Evolutionary conservation across 2,113 vertebrate genomes (phyloP).

Genomic region (Poecile atricapillus): DNA sequence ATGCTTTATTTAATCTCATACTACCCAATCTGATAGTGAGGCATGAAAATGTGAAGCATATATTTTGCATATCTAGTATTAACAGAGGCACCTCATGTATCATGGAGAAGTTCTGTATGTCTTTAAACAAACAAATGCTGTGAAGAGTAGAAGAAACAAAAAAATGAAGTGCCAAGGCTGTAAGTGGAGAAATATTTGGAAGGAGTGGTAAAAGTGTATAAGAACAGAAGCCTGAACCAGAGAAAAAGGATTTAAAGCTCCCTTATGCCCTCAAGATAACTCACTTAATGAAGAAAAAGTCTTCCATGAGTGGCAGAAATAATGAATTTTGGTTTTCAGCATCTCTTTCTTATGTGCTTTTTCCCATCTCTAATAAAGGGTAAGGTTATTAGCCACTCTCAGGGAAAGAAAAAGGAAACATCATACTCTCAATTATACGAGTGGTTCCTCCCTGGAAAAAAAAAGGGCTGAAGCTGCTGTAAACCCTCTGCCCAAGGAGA

Average conservation of each 20-base stretch:
- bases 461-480: not conserved
- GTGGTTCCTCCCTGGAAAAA: not conserved
- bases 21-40: not conserved
- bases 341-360: constrained; percentile 17
- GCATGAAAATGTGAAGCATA: not conserved
- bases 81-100: not conserved
- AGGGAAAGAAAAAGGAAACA: not conserved
- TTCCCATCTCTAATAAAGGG: constrained; percentile 19
- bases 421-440: not conserved
- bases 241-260: constrained; percentile 27
- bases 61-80: not conserved
- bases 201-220: not conserved
- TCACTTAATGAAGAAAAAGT: constrained; percentile 6
- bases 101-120: not conserved
- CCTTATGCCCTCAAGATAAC: constrained; percentile 3
- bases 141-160: not conserved
- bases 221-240: not conserved
- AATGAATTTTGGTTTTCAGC: constrained; percentile 41
- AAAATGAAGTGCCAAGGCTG: not conserved
- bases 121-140: not conserved
- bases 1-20: not conserved
- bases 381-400: constrained; percentile 18
- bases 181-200: not conserved
- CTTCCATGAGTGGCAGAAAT: constrained; percentile 28
- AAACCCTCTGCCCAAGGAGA: not conserved